Evolutionary conservation across 2,888 invertebrate genomes (phyloP).

Genomic region (Emesis russula): DNA sequence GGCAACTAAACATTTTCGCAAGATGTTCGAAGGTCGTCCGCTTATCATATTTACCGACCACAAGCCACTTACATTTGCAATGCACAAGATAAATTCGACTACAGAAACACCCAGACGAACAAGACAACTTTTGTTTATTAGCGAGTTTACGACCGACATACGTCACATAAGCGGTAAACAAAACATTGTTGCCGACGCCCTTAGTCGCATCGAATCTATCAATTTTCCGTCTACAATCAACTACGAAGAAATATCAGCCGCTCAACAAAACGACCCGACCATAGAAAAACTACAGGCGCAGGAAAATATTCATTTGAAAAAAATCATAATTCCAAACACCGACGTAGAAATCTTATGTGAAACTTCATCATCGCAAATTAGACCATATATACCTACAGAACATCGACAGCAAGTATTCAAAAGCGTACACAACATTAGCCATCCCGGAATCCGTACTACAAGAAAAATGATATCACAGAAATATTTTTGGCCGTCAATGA

Average conservation of each 20-base stretch:
- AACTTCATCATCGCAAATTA: background rate
- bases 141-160: constrained; percentile 59
- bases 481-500: no score
- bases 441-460: background rate
- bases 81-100: background rate
- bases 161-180: constrained; percentile 56
- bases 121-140: constrained; percentile 68
- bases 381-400: background rate
- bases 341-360: constrained; percentile 2
- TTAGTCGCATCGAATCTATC: constrained; percentile 76
- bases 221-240: constrained; percentile 35
- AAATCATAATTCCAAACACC: background rate
- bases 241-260: constrained; percentile 47
- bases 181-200: constrained; percentile 72
- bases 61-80: constrained; percentile 58
- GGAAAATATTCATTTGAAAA: background rate
- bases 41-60: constrained; percentile 60
- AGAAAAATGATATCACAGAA: background rate
- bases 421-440: background rate
- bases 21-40: constrained; percentile 69
- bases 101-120: constrained; percentile 59
- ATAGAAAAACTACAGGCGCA: constrained; percentile 31
- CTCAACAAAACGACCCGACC: constrained; percentile 38
- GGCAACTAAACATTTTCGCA: constrained; percentile 74
- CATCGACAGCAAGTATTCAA: background rate